Conservation (phyloP, 2,797 vertebrate species). For the Gobio occitaniae region DNA sequence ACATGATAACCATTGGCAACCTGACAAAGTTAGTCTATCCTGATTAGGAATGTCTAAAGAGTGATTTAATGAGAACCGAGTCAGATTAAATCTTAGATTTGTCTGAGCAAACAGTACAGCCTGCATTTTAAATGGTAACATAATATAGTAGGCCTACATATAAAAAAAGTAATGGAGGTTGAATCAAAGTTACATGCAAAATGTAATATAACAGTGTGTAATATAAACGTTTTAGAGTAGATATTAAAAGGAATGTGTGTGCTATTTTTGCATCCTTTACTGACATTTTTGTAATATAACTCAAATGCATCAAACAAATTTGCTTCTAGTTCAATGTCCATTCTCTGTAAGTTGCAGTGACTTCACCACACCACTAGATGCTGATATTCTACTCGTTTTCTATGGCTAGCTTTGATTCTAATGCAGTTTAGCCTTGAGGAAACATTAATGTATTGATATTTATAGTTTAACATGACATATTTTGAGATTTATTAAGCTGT, state of each 20-base stretch:
- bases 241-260: not conserved
- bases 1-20: slow-evolving; percentile 53
- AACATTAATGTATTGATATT: not conserved
- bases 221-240: not conserved
- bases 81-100: not conserved
- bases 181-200: not conserved
- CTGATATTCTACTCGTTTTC: slow-evolving; percentile 56
- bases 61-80: not conserved
- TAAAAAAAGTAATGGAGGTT: not conserved
- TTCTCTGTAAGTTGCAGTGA: slow-evolving; percentile 56
- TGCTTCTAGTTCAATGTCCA: not conserved
- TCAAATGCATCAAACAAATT: not conserved
- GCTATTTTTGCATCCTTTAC: not conserved
- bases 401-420: not conserved
- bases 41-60: slow-evolving; percentile 29
- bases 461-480: not conserved
- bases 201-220: not conserved
- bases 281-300: not conserved
- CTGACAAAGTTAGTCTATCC: slow-evolving; percentile 33
- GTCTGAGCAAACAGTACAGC: not conserved
- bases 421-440: not conserved
- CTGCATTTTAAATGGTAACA: not conserved
- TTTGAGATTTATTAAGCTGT: too few species aligned
- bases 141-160: not conserved
- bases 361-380: slow-evolving; percentile 64